Base-by-base conservation (phyloP, 2,888 invertebrate species). In the Pantelozetes paolii region DNA sequence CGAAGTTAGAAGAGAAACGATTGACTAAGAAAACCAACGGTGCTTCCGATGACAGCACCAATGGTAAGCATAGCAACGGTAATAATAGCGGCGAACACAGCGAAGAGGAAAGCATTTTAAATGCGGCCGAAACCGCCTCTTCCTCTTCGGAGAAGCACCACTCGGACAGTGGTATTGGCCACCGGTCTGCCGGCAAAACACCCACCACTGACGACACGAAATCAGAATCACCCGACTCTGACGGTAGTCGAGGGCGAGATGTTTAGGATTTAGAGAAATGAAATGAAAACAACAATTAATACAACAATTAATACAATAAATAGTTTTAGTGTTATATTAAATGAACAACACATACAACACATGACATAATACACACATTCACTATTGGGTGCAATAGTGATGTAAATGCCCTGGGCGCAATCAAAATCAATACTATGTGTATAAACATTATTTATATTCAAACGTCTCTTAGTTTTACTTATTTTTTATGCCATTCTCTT, bases 1-100 rank as follows among this genome's bases (percentile, higher is more conserved):
- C 94, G 26, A 83, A 85, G 30, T 64, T 73, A 23, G 72, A 75
- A 57, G 76, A 76, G 26, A 70, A 75, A 59, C 74, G 75, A 32
- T 54, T 59, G 23, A 40, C 15, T 1, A 59, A 70, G n/a, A 45
- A 36, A 71, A n/a, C 32, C 0, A 59, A 42, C 32, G 70, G 62
- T 30, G 26, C 59, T 28, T 28, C 30, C 28, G 59, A 32, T 32
- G 71, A 69, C 74, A 69, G 50, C 45, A 77, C 71, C 20, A 75
- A 76, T 59, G 75, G 76, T 48, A 71, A 75, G 36, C 71, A 71
- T 28, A 71, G 50, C 32, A 67, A 67, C 23, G 40, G 40, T 42
- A 40, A 36, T 1, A 54, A 30, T 20, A 50, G 50, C n/a, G 71
- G 45, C 8, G 42, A 30, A 13, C 42, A 45, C 26, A 45, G 45